phyloP scores from a whole-genome alignment of 2,113 vertebrate species.

The Cochlearius cochlearius region DNA sequence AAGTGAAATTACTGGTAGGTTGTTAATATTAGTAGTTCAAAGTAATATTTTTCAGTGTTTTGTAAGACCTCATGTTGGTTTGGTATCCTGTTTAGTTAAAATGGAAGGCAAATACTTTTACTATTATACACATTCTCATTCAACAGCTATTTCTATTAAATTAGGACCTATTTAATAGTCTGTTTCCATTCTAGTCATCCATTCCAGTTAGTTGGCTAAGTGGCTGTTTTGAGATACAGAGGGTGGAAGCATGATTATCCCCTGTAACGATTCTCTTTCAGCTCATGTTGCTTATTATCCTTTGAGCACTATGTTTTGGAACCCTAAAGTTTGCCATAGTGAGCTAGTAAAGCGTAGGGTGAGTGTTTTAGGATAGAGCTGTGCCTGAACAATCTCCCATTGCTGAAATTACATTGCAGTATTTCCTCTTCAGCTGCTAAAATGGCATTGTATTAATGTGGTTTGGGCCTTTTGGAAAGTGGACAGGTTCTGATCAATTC shows the following conservation, averaged over 20 bases:
- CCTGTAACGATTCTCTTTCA: not conserved
- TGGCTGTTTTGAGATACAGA: not conserved
- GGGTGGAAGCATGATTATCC: not conserved
- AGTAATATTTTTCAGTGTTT: not conserved
- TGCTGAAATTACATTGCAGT: not conserved
- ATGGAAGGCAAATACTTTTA: not conserved
- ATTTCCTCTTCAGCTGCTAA: not conserved
- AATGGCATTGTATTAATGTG: not conserved
- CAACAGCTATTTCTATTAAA: not conserved
- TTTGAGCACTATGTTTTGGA: not conserved
- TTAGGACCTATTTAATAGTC: not conserved
- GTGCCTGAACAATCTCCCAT: not conserved
- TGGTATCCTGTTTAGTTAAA: not conserved
- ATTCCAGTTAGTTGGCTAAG: not conserved
- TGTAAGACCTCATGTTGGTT: not conserved
- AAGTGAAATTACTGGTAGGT: not conserved
- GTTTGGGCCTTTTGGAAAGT: not conserved
- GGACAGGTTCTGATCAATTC: not conserved
- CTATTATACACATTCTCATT: not conserved
- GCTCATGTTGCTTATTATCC: not conserved
- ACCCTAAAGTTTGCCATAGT: not conserved
- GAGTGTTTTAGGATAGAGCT: not conserved
- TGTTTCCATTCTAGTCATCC: not conserved
- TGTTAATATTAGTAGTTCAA: not conserved
- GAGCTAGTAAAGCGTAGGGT: not conserved